These are phyloP conservation scores for Pteronotus mesoamericanus DNA, from an alignment of 2,797 vertebrate species.

Conservation along the genomic window DNA sequence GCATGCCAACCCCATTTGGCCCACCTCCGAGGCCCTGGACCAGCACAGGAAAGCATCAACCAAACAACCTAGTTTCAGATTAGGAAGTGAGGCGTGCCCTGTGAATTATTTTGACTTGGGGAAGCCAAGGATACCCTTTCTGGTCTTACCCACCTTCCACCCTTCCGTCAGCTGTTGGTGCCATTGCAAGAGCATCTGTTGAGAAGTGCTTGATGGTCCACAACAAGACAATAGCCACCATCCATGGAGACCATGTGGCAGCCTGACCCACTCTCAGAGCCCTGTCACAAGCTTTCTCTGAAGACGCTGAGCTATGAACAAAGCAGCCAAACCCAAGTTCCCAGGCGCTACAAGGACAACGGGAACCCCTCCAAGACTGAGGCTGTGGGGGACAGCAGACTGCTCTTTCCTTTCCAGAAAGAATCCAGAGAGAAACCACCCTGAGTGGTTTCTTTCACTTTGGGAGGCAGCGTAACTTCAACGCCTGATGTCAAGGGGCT, in stretches of 20 bases:
- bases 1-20: background rate
- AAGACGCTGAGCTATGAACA: background rate
- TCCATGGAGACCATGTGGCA: accelerated
- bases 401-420: background rate
- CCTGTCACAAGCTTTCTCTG: background rate
- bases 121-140: background rate
- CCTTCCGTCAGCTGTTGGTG: background rate
- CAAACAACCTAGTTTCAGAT: background rate
- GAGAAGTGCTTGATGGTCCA: background rate
- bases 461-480: background rate
- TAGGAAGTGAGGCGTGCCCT: background rate
- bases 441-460: background rate
- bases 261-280: accelerated
- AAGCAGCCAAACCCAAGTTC: accelerated
- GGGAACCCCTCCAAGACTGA: background rate
- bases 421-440: background rate
- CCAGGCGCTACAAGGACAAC: background rate
- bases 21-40: background rate
- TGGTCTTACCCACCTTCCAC: background rate
- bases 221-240: background rate
- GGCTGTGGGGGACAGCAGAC: background rate
- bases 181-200: background rate
- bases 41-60: background rate
- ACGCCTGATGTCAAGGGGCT: background rate
- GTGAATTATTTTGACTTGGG: background rate